Evolutionary conservation across 2,797 vertebrate species (phyloP), one percentile per base, ranked within the genome.

Genomic region (Heliangelus exortis): DNA sequence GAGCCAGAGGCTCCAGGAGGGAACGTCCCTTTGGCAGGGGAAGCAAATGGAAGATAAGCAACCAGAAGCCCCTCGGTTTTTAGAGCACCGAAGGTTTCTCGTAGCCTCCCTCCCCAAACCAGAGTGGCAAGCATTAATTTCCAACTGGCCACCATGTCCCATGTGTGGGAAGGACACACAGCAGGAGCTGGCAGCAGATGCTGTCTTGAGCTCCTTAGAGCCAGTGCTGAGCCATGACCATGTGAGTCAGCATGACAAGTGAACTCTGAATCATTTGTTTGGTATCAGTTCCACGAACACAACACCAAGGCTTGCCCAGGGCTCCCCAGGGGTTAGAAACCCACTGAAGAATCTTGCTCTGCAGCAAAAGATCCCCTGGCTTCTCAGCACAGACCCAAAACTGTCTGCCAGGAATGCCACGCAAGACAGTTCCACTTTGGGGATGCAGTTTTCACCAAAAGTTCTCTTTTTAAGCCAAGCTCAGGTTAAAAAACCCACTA

Each of bases 11-110:
- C 11, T 98, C 98, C 67, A 99, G 95, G 54, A 98, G 97, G 0
- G 98, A 98, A 20, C 98, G 99, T 16, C 99, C 99, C 99, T 99
- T 87, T 90, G 17, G 91, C 47, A 69, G 6, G 4, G 7, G 67
- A 90, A 79, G 51, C 29, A 92, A 83, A 86, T 1, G 4, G 63
- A 57, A 18, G 61, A n/a, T 92, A 17, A 95, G 54, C 14, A 50
- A 29, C 4, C 10, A 50, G 81, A 68, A 63, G 9, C 4, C 31
- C 22, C 9, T 8, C 23, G 5, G 26, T 34, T 87, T 71, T n/a
- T 48, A 31, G 26, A 65, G 54, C 16, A 47, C 57, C 0, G 0
- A 61, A 33, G 21, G 29, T 13, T 93, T 87, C 62, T 74, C 3
- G 0, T 13, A 57, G n/a, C 43, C 41, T 53, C 36, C 41, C 48